Evolutionary conservation across 2,888 invertebrate genomes (phyloP).

Genomic region (Anoplius nigerrimus): DNA sequence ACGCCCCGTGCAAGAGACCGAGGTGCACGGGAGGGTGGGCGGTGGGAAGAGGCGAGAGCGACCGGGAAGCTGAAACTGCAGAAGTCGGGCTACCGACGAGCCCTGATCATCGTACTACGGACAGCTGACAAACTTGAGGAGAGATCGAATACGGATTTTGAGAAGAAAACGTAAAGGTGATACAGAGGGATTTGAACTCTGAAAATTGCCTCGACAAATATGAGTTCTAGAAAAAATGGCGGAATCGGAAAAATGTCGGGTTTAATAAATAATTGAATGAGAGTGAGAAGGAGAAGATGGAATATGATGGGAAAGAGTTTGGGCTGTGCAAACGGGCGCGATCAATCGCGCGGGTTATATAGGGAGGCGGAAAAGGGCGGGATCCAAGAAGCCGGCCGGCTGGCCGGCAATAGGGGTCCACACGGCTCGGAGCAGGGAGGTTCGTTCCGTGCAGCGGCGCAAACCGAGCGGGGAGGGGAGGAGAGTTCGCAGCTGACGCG

Average conservation of each 20-base stretch:
- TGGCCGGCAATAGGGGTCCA: background rate
- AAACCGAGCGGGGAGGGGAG: background rate
- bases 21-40: constrained; percentile 13
- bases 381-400: background rate
- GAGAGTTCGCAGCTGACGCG: constrained; percentile 65
- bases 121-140: too few relatives aligned
- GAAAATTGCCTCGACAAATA: too few relatives aligned
- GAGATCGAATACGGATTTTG: too few relatives aligned
- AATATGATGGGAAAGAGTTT: too few relatives aligned
- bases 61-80: background rate
- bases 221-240: too few relatives aligned
- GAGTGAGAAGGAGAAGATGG: too few relatives aligned
- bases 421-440: background rate
- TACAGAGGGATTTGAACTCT: too few relatives aligned
- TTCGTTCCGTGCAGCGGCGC: constrained; percentile 4
- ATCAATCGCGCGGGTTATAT: background rate
- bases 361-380: background rate
- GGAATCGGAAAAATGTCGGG: too few relatives aligned
- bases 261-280: too few relatives aligned
- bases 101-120: too few relatives aligned
- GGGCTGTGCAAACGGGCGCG: background rate
- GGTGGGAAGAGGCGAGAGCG: background rate
- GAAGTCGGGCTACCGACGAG: too few relatives aligned
- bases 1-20: constrained; percentile 38
- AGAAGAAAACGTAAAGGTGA: too few relatives aligned